A percentile compares a stretch with the other conserved stretches of the same genome.
phyloP scores from a whole-genome alignment of 2,113 vertebrate species.

The Bucco capensis region DNA sequence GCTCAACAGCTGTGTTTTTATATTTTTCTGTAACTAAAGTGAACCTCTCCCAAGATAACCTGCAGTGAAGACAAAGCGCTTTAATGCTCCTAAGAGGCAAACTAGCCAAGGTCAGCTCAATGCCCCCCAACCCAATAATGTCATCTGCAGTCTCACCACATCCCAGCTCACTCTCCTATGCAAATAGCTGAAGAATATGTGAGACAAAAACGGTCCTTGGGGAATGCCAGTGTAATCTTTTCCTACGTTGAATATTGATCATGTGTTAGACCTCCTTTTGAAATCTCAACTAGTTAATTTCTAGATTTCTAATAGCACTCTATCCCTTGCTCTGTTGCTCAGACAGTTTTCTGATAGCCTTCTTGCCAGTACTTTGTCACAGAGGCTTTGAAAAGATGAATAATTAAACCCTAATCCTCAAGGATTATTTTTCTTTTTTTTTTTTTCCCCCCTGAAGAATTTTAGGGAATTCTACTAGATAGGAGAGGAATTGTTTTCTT shows the following conservation, averaged over 20 bases:
- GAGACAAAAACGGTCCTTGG: neutral
- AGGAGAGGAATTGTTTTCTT: neutral
- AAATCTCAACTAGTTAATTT: neutral
- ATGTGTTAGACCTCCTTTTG: neutral
- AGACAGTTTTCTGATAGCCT: neutral
- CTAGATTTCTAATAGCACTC: neutral
- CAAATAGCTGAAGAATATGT: conserved; percentile 18
- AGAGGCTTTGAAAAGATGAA: conserved; percentile 16
- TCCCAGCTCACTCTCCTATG: neutral
- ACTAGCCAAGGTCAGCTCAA: conserved; percentile 33
- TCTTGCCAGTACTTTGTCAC: neutral
- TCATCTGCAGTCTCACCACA: neutral
- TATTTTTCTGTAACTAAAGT: conserved; percentile 47
- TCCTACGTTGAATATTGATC: neutral
- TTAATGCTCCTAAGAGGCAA: conserved; percentile 20
- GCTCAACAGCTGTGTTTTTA: conserved; percentile 54
- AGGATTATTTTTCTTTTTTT: neutral
- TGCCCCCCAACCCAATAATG: neutral
- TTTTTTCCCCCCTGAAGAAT: neutral
- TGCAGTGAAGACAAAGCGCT: neutral
- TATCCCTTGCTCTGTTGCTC: neutral
- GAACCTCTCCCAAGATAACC: conserved; percentile 11
- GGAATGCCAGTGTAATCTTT: neutral
- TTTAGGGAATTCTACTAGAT: neutral
- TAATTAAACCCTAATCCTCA: neutral